phyloP scores from a whole-genome alignment of 2,113 vertebrate species.

The Nyctibius bracteatus region DNA sequence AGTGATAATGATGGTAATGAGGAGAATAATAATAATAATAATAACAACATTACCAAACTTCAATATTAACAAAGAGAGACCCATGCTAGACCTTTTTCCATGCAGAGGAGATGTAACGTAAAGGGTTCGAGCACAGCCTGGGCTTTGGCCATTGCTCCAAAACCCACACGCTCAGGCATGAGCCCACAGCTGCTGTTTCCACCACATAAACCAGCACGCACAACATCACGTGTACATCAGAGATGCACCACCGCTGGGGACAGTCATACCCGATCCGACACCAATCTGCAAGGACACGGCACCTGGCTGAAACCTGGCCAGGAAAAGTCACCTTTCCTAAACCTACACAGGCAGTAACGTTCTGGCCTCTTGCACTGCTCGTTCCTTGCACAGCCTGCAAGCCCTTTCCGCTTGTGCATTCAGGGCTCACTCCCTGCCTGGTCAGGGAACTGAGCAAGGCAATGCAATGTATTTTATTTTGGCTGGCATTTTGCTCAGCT shows the following conservation, averaged over 20 bases:
- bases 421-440: not conserved
- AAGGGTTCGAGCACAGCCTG: not conserved
- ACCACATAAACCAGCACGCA: fast-evolving
- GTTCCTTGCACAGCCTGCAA: not conserved
- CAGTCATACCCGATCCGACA: fast-evolving
- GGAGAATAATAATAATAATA: not conserved
- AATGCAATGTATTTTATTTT: not conserved
- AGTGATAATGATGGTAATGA: not conserved
- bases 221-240: fast-evolving
- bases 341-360: not conserved
- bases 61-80: not conserved
- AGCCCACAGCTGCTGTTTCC: not conserved
- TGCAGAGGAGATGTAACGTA: not conserved
- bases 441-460: not conserved
- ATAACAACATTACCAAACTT: not conserved
- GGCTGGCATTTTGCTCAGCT: not conserved
- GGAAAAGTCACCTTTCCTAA: not conserved
- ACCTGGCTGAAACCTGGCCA: not conserved
- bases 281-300: not conserved
- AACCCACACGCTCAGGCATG: not conserved
- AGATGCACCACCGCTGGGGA: fast-evolving
- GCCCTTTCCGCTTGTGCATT: not conserved
- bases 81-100: not conserved
- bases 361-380: not conserved
- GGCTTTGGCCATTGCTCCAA: not conserved